Evolutionary conservation across 2,888 invertebrate genomes (phyloP).

Genomic region (Macropis europaea): DNA sequence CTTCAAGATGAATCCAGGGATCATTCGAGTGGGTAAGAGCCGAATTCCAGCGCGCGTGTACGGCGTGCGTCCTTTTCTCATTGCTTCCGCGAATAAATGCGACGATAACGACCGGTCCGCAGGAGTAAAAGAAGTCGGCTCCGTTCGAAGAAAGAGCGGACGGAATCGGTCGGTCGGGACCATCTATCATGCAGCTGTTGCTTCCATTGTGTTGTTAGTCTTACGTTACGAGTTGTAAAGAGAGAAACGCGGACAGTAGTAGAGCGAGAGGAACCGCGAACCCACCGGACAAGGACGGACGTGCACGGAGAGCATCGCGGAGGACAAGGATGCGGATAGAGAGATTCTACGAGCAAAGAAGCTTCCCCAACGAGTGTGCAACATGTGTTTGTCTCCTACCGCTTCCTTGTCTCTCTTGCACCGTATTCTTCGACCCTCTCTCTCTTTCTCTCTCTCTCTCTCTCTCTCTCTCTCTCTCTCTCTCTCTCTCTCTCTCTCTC

Average conservation of each 20-base stretch:
- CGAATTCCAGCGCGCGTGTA: constrained; percentile 31
- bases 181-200: constrained; percentile 79
- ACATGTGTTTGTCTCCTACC: constrained; percentile 77
- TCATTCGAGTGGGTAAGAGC: not conserved
- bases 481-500: constrained; percentile 41
- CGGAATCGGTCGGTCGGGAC: constrained; percentile 71
- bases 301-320: not conserved
- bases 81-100: constrained; percentile 69
- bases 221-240: constrained; percentile 73
- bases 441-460: constrained; percentile 46
- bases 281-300: not conserved
- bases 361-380: constrained; percentile 70
- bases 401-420: no score
- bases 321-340: constrained; percentile 11
- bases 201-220: constrained; percentile 79
- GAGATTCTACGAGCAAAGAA: constrained; percentile 61
- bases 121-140: constrained; percentile 65
- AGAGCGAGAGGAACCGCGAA: constrained; percentile 15
- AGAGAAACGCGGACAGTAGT: constrained; percentile 40
- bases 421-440: no score
- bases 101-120: constrained; percentile 75
- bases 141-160: constrained; percentile 61
- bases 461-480: constrained; percentile 32
- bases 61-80: constrained; percentile 30
- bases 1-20: not conserved